Conservation (phyloP, 2,113 vertebrate species). For the Aldabrachelys gigantea region DNA sequence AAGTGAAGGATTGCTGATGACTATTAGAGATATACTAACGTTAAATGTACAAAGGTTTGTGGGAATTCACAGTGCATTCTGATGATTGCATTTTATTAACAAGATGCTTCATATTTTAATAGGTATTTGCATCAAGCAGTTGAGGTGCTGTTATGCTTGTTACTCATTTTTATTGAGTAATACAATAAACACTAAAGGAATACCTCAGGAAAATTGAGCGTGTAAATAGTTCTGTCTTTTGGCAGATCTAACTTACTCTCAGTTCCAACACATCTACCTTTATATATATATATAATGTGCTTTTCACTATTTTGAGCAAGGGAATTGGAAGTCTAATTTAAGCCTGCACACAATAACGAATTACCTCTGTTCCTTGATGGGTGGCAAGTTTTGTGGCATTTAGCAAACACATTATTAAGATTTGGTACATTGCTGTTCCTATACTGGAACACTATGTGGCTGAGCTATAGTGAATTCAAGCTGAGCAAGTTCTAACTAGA, state of each 20-base stretch:
- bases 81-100: constrained; percentile 56
- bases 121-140: constrained; percentile 23
- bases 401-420: not conserved
- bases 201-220: constrained; percentile 44
- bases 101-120: constrained; percentile 60
- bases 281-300: not conserved
- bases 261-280: constrained; percentile 31
- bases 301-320: constrained; percentile 9
- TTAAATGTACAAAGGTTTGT: constrained; percentile 24
- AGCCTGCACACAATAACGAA: not conserved
- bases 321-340: not conserved
- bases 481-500: not conserved
- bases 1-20: not conserved
- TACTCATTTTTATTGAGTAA: constrained; percentile 70
- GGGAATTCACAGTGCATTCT: not conserved
- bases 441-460: not conserved
- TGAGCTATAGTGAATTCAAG: not conserved
- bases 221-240: constrained; percentile 49
- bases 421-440: not conserved
- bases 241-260: constrained; percentile 34
- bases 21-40: not conserved
- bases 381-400: not conserved
- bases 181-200: constrained; percentile 70
- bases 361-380: not conserved
- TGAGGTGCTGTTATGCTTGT: constrained; percentile 37